Evolutionary conservation across 2,797 vertebrate genomes (phyloP).

Genomic region (Mionectes olivaceus): DNA sequence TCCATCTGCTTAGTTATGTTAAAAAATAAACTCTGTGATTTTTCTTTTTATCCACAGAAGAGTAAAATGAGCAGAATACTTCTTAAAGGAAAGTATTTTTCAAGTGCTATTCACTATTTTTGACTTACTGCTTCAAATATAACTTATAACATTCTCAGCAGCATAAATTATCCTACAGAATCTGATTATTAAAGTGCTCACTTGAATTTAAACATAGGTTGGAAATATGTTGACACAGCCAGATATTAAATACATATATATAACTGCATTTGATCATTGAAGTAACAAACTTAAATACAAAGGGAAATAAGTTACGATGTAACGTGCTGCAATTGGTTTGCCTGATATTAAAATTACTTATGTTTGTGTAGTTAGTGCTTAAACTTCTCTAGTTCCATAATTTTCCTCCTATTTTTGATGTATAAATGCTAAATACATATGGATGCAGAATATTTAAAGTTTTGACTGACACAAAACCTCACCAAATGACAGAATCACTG

Average conservation of each 20-base stretch:
- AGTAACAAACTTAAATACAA: neutral
- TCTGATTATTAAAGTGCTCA: neutral
- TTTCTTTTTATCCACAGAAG: neutral
- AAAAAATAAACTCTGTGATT: neutral
- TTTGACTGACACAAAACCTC: neutral
- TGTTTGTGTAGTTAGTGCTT: neutral
- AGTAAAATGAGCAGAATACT: neutral
- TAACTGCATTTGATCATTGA: neutral
- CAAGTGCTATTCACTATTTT: neutral
- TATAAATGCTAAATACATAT: neutral
- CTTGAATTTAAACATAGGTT: neutral
- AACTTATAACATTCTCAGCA: neutral
- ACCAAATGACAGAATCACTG: accelerated
- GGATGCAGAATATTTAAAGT: neutral
- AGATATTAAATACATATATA: neutral
- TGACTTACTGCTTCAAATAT: neutral
- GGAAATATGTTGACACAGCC: neutral
- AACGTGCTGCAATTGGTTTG: neutral
- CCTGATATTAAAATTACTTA: neutral
- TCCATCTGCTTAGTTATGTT: neutral
- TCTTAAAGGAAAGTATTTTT: neutral
- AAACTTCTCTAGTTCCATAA: neutral
- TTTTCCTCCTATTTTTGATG: neutral
- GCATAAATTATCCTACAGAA: neutral
- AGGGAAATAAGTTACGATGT: neutral